A percentile compares a stretch with the other conserved stretches of the same genome.
Evolutionary conservation across 2,797 vertebrate genomes (phyloP).

Genomic region (Psittacula echo): DNA sequence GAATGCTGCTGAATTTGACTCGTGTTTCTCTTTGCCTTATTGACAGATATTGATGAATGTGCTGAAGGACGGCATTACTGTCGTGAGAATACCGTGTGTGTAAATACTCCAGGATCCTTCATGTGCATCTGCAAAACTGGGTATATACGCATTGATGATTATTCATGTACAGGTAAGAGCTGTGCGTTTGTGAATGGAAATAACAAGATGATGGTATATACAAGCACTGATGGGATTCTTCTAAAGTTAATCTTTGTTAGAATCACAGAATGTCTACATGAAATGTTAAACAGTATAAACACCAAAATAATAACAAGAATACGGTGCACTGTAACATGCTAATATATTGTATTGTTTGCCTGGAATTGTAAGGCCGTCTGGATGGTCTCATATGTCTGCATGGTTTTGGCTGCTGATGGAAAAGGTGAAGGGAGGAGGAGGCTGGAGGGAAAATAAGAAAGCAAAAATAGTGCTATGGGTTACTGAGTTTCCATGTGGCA

Average conservation of each 20-base stretch:
- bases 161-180: constrained; percentile 92
- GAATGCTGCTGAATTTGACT: not conserved
- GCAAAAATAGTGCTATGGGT: not conserved
- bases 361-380: not conserved
- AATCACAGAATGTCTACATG: not conserved
- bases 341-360: not conserved
- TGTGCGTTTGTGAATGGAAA: not conserved
- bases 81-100: constrained; percentile 92
- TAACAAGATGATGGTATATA: not conserved
- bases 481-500: not conserved
- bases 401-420: not conserved
- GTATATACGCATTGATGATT: constrained; percentile 95
- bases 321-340: not conserved
- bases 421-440: not conserved
- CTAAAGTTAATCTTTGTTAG: not conserved
- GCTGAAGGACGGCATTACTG: constrained; percentile 94
- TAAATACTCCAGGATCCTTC: constrained; percentile 93
- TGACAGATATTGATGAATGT: constrained; percentile 92
- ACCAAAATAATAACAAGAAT: not conserved
- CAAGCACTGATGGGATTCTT: not conserved
- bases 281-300: not conserved
- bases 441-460: not conserved
- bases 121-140: constrained; percentile 94
- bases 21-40: not conserved
- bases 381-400: not conserved